Percentiles rank a stretch among this genome's conserved stretches.
These are phyloP conservation scores for Sitobion miscanthi DNA, from an alignment of 1,140 invertebrate species.

Conservation along the genomic window DNA sequence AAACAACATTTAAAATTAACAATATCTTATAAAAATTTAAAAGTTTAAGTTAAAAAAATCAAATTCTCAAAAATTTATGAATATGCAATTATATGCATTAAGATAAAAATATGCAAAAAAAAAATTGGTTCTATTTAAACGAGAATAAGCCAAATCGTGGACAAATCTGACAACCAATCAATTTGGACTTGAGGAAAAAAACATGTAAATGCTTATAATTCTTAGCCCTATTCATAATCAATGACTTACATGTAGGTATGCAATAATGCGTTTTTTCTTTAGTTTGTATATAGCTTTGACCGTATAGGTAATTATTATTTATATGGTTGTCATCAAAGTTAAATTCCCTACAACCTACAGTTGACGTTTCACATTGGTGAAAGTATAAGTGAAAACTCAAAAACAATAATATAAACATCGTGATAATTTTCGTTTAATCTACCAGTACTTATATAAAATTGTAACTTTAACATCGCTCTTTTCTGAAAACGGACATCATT, in stretches of 20 bases:
- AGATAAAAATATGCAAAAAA: no score
- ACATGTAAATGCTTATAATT: no score
- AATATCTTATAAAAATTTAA: no score
- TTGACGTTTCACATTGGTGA: not conserved
- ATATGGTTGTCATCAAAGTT: not conserved
- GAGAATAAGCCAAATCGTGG: no score
- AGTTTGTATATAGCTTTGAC: not conserved
- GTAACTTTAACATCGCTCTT: not conserved
- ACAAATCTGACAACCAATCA: no score
- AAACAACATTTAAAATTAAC: no score
- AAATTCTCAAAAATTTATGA: no score
- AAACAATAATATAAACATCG: not conserved
- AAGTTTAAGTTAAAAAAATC: no score
- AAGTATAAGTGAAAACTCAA: not conserved
- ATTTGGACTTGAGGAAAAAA: no score
- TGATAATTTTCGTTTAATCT: not conserved
- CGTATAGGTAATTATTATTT: not conserved
- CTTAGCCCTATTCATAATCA: not conserved
- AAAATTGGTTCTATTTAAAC: no score
- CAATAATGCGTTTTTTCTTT: not conserved
- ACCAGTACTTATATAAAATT: not conserved
- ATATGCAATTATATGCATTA: no score
- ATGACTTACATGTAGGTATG: not conserved
- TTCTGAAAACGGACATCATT: not conserved
- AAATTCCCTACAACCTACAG: not conserved